phyloP scores from a whole-genome alignment of 2,113 vertebrate species.

The Prolemur simus region DNA sequence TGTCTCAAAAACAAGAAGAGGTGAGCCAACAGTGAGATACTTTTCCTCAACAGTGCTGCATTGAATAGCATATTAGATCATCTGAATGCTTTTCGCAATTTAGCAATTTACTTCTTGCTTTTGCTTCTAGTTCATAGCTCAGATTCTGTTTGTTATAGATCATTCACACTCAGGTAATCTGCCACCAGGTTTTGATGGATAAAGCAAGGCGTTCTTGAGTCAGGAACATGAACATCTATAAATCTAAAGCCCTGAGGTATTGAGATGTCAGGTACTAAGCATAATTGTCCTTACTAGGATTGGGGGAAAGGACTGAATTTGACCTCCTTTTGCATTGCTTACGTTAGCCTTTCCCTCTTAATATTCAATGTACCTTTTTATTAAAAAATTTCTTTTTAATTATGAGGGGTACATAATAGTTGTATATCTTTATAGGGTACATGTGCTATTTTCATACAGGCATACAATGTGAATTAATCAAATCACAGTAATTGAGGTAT shows the following conservation, averaged over 20 bases:
- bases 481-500: too few species aligned
- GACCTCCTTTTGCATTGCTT: neutral
- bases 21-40: neutral
- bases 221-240: constrained; percentile 24
- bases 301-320: neutral
- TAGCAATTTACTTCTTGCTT: neutral
- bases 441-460: too few species aligned
- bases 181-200: constrained; percentile 33
- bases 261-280: neutral
- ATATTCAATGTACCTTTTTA: neutral
- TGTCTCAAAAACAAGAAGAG: neutral
- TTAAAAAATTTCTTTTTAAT: too few species aligned
- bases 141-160: constrained; percentile 21
- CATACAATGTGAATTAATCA: too few species aligned
- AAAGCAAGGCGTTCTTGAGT: constrained; percentile 37
- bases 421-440: too few species aligned
- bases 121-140: neutral
- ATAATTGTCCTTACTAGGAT: neutral
- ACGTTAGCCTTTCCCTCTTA: neutral
- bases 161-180: constrained; percentile 53
- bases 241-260: constrained; percentile 11
- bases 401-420: too few species aligned
- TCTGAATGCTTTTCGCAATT: constrained; percentile 20
- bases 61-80: neutral
- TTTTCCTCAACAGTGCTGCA: neutral